Percentiles rank a stretch among this genome's conserved stretches.
phyloP scores from a whole-genome alignment of 2,113 vertebrate species.

The Sylvicapra grimmia region DNA sequence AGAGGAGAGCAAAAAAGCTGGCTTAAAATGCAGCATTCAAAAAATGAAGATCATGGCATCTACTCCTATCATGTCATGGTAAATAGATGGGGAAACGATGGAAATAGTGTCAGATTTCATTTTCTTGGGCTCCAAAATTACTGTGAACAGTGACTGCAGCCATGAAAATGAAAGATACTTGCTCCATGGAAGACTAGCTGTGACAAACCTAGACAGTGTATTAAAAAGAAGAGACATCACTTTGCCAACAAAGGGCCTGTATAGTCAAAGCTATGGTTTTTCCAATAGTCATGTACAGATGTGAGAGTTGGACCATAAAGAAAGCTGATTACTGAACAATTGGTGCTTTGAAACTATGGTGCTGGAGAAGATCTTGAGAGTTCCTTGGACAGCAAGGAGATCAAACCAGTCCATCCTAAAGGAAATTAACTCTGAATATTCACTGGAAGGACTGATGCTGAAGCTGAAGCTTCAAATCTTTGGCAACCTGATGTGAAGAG shows the following conservation, averaged over 20 bases:
- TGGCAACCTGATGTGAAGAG: background rate
- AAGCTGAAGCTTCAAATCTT: background rate
- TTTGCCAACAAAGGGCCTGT: background rate
- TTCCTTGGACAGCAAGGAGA: background rate
- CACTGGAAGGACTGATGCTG: background rate
- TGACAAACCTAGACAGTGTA: background rate
- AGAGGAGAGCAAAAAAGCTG: background rate
- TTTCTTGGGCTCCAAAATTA: background rate
- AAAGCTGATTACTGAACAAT: background rate
- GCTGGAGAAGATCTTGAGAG: background rate
- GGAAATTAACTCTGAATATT: background rate
- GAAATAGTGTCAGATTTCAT: background rate
- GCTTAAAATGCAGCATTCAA: background rate
- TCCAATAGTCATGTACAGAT: background rate
- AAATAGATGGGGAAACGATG: background rate
- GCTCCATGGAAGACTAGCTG: background rate
- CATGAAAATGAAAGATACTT: background rate
- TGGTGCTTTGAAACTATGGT: background rate
- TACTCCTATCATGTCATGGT: background rate
- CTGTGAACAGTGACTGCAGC: background rate
- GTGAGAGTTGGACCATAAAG: background rate
- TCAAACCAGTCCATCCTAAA: background rate
- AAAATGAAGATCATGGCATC: background rate
- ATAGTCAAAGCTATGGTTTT: background rate
- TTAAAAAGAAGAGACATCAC: background rate